Evolutionary conservation across 2,113 vertebrate genomes (phyloP), one percentile per base, ranked within the genome.

Genomic region (Osmerus eperlanus): DNA sequence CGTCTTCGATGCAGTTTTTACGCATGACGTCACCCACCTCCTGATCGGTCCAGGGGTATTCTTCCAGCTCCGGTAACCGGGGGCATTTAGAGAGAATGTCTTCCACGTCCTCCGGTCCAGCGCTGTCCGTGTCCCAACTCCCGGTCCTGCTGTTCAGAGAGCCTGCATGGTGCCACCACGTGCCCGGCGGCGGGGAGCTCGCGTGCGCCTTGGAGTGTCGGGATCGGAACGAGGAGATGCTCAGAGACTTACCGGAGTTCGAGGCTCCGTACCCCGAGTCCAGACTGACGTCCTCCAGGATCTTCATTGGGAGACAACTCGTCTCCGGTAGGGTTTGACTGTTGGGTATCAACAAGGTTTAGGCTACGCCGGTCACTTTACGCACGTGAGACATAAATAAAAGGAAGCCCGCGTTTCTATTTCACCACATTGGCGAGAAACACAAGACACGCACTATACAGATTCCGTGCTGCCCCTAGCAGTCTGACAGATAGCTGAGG

Each of bases 121-220:
- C 1, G 95, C 93, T 95, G 67, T 96, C 95, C 7, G 96, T 95
- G 87, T 98, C 96, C 96, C 95, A 97, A 92, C 96, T 97, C 91
- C 94, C 93, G 69, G 95, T 93, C 70, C 96, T 88, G 91, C 96
- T 96, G 91, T 89, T 91, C 91, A 95, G 94, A 76, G 95, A 96
- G 82, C 93, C 95, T 23, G 92, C 88, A 52, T 89, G 92, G 84
- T 89, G 94, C 94, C 95, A 95, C 94, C 95, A 93, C 83, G 89
- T 87, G 62, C 93, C 92, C 76, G 92, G 90, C 71, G 84, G 92
- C 84, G 89, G 90, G 78, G 91, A 78, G 65, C 92, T 92, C 68
- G 83, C 82, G 84, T 91, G 85, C 53, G 93, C 89, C 79, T 90
- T 94, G 0, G 94, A 95, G 85, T 87, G 58, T 3, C 64, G 92